Base-by-base conservation (phyloP, 2,888 invertebrate species). In the Allophyes oxyacanthae region DNA sequence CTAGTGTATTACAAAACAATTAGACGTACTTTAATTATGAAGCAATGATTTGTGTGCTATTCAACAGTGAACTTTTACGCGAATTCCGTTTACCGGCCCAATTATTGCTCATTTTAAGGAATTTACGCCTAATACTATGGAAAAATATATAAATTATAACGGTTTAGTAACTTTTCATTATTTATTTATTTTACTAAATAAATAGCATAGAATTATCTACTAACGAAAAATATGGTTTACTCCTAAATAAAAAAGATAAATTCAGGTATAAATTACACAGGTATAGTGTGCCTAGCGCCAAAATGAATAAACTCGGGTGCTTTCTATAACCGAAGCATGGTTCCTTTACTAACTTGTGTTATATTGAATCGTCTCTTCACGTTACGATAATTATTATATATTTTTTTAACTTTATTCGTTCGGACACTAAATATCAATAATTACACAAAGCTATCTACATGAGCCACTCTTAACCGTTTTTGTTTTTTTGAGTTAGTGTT, bases 371-470 rank as follows among this genome's bases (percentile, higher is more conserved):
- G 74, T 81, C 78, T 81, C 76, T 77, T 79, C 81, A 77, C 77
- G 75, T 86, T 83, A 86, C 77, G 73, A 81, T 85, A 78, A 81
- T 86, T 81, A 83, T 83, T 79, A 77, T 73, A 73, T 81, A 72
- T 77, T 71, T 76, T 84, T 82, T 86, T 86, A 53, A 64, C 64
- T 75, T 75, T 77, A 77, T 77, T 87, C 86, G 79, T 88, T 88
- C 88, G 82, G 88, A 92, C 87, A 90, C 92, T 92, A 93, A 89
- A 91, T 90, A 92, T 89, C 87, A 90, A 89, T 90, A 91, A 91
- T 92, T 90, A 92, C 91, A 92, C 91, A 87, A 92, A 93, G 93
- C 94, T 94, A 94, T 94, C 94, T 93, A 93, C 94, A 93, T 88
- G 94, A 93, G 92, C 92, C 91, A 87, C 87, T 85, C 84, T 81